Conservation (phyloP, 1,140 invertebrate species). For the Drosophila fuyamai region DNA sequence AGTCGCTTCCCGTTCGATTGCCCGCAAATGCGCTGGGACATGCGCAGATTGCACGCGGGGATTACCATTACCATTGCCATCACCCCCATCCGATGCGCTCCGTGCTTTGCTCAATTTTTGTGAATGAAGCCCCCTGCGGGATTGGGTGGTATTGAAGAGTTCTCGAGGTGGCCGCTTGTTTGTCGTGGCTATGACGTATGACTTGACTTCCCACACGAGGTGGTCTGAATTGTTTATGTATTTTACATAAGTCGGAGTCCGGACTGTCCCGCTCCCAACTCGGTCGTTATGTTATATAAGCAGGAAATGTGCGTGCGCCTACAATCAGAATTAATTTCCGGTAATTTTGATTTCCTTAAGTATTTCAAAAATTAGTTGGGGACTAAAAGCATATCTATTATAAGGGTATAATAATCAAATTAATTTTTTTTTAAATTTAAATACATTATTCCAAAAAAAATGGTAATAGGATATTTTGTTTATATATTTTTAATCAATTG, state of each 20-base stretch:
- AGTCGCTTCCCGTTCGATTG: constrained; percentile 60
- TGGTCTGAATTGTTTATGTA: constrained; percentile 37
- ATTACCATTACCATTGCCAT: constrained; percentile 1
- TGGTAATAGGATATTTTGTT: no score
- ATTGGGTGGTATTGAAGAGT: constrained; percentile 2
- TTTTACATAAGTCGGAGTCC: constrained; percentile 33
- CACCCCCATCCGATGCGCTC: constrained; percentile 12
- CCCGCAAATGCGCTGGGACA: constrained; percentile 61
- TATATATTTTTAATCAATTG: no score
- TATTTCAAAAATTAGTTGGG: background rate
- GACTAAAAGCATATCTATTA: background rate
- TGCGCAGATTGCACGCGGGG: constrained; percentile 52
- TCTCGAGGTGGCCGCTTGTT: constrained; percentile 5
- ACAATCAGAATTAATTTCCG: constrained; percentile 25
- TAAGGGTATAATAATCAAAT: background rate
- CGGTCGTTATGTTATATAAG: constrained; percentile 25
- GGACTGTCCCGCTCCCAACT: constrained; percentile 3
- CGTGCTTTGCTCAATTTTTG: constrained; percentile 61
- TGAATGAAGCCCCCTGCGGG: constrained; percentile 55
- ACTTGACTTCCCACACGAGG: constrained; percentile 11
- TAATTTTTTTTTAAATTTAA: no score
- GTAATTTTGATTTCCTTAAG: background rate
- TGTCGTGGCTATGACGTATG: constrained; percentile 41
- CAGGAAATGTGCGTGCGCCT: constrained; percentile 21
- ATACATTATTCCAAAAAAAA: no score